These are phyloP conservation scores for Engystomops pustulosus DNA, from an alignment of 2,113 vertebrate species.

Conservation along the genomic window DNA sequence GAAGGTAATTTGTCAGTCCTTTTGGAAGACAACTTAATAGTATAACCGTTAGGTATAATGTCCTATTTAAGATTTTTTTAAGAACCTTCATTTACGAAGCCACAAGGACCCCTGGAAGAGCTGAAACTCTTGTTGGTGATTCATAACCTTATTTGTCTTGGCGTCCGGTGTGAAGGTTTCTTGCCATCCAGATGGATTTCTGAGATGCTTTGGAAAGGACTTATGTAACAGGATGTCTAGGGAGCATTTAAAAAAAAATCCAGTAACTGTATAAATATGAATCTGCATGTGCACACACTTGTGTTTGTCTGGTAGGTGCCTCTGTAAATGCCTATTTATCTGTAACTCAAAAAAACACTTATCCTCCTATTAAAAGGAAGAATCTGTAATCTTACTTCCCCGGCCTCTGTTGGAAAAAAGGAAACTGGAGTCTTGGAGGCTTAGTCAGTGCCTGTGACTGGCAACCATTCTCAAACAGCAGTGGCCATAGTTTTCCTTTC, in stretches of 20 bases:
- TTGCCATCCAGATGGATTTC: constrained; percentile 67
- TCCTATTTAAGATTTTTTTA: constrained; percentile 51
- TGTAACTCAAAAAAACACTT: constrained; percentile 11
- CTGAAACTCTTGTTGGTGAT: constrained; percentile 62
- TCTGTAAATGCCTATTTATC: constrained; percentile 46
- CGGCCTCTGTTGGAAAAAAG: background rate
- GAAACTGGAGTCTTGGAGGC: background rate
- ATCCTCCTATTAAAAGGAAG: constrained; percentile 17
- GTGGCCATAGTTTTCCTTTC: constrained; percentile 2
- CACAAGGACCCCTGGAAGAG: constrained; percentile 63
- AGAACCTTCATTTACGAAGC: constrained; percentile 59
- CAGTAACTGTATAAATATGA: constrained; percentile 46
- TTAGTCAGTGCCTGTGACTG: background rate
- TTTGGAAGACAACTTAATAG: constrained; percentile 1
- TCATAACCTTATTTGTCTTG: constrained; percentile 69
- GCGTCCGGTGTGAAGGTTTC: constrained; percentile 55
- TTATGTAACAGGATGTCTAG: constrained; percentile 63
- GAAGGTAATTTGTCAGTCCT: background rate
- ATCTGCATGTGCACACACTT: constrained; percentile 35
- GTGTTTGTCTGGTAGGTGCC: constrained; percentile 44
- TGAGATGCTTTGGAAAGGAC: constrained; percentile 61
- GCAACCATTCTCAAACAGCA: constrained; percentile 23
- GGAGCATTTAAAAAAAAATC: constrained; percentile 57
- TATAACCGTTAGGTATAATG: constrained; percentile 52
- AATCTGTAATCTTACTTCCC: background rate